phyloP scores from a whole-genome alignment of 1,140 invertebrate genomes.

The Mesaphorura yosii region DNA sequence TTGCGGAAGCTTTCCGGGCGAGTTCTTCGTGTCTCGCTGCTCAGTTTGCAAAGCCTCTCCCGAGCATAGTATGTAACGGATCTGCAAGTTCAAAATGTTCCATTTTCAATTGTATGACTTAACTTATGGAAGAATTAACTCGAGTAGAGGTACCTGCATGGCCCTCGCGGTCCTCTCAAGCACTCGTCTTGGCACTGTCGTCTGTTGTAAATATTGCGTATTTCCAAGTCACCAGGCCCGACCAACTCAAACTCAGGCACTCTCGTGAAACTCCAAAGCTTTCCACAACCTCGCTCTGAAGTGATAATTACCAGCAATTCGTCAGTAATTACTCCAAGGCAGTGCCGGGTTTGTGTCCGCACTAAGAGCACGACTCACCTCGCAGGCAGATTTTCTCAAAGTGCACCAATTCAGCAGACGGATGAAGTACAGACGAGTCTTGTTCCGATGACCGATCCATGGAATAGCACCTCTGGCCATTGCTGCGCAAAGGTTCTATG shows the following conservation, averaged over 20 bases:
- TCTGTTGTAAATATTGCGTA: slow-evolving; percentile 36
- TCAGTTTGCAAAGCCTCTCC: slow-evolving; percentile 38
- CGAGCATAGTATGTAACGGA: slow-evolving; percentile 39
- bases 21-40: slow-evolving; percentile 39
- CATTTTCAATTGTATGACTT: background rate
- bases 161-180: slow-evolving; percentile 35
- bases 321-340: no score
- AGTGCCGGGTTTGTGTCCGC: no score
- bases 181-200: slow-evolving; percentile 41
- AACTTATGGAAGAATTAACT: background rate
- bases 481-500: slow-evolving; percentile 36
- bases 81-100: no score
- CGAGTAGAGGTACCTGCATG: slow-evolving; percentile 35
- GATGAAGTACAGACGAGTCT: slow-evolving; percentile 35
- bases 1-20: slow-evolving; percentile 37
- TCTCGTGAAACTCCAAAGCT: slow-evolving; percentile 43
- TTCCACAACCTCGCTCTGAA: slow-evolving; percentile 37
- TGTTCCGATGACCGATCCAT: slow-evolving; percentile 37
- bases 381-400: slow-evolving; percentile 44
- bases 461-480: slow-evolving; percentile 38
- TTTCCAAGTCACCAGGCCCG: slow-evolving; percentile 35
- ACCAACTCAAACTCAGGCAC: slow-evolving; percentile 40
- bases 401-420: slow-evolving; percentile 38
- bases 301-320: slow-evolving; percentile 9
- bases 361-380: slow-evolving; percentile 31